Conservation (phyloP, 2,888 invertebrate species). For the Tipula lateralis region DNA sequence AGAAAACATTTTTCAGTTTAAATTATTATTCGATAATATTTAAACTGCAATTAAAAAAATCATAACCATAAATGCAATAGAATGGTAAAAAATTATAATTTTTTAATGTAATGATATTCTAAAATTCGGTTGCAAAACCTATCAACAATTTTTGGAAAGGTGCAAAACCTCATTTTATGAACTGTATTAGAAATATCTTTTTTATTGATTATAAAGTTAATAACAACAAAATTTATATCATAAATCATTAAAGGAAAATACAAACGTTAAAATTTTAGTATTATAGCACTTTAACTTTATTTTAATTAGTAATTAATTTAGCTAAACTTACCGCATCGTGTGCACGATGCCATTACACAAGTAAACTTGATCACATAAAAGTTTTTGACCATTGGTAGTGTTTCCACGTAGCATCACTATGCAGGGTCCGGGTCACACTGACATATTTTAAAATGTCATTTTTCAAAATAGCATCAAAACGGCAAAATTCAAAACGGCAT, state of each 20-base stretch:
- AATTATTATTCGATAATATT: background rate
- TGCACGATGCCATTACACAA: background rate
- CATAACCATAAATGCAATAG: background rate
- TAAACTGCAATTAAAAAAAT: background rate
- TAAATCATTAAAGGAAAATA: too few species aligned
- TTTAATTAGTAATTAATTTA: background rate
- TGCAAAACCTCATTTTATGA: background rate
- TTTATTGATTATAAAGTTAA: background rate
- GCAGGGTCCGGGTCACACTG: too few species aligned
- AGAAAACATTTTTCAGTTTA: background rate
- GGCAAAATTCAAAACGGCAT: too few species aligned
- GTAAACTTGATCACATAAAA: background rate
- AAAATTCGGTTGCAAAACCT: too few species aligned
- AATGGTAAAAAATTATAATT: too few species aligned
- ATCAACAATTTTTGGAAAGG: background rate
- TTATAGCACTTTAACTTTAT: background rate
- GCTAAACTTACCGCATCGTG: background rate
- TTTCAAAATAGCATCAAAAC: too few species aligned
- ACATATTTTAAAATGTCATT: too few species aligned
- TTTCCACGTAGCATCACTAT: too few species aligned
- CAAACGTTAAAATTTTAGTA: too few species aligned
- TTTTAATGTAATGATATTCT: too few species aligned
- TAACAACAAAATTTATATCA: too few species aligned
- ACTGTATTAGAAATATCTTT: background rate
- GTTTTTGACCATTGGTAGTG: too few species aligned